Evolutionary conservation across 2,888 invertebrate genomes (phyloP), one percentile per base, ranked within the genome.

Genomic region (Bimastos eiseni): DNA sequence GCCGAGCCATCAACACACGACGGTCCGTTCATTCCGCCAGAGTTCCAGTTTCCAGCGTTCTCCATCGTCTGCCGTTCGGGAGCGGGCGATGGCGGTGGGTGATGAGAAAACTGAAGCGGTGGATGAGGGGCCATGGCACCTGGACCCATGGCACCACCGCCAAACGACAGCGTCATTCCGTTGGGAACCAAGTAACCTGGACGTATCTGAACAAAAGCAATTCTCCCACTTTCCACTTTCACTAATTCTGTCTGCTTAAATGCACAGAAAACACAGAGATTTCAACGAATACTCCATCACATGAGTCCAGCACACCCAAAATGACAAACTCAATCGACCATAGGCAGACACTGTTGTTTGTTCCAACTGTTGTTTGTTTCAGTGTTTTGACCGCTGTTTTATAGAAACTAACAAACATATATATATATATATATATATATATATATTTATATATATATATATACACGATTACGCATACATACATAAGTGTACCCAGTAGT

Each of bases 51-150:
- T 86, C 86, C 86, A 21, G 34, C 21, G 36, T 34, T 86, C 86
- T 86, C 86, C 36, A 86, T 86, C 86, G 37, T 86, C 11, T 34
- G 36, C 86, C 86, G 34, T 34, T 86, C 86, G 1, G 86, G 86
- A 33, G 86, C 86, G 36, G 86, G 86, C n/a, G 86, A 86, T 86
- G 86, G 86, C 37, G 86, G 86, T 36, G 86, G 86, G 86, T 36
- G 86, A 37, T 86, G 86, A 86, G 86, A 37, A 37, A 36, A 86
- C 86, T 86, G 86, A 86, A 86, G 86, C 34, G 86, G 37, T 37
- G 86, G 86, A 86, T 86, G 86, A 36, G 86, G 21, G 37, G 86
- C 86, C 86, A 86, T 86, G 36, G 86, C 86, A 33, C 86, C 37
- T n/a, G 70, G 70, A 70, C 70, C 70, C 86, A 86, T 86, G 21